Conservation (phyloP, 2,888 invertebrate genomes). For the Andricus curvator region DNA sequence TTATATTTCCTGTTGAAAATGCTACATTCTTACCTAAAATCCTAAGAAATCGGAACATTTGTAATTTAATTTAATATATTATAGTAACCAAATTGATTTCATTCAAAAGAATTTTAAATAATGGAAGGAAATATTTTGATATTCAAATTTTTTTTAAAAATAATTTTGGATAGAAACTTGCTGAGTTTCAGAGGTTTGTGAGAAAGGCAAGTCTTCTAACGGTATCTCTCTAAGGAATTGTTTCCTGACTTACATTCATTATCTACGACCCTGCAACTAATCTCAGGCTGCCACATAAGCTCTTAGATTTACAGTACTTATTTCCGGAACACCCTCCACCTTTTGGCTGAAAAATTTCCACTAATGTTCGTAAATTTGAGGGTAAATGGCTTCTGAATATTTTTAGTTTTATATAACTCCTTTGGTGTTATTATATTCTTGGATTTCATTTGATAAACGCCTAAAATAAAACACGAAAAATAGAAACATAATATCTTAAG, state of each 20-base stretch:
- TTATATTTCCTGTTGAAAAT: too few relatives aligned
- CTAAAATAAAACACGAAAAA: too few relatives aligned
- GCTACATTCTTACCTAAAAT: too few relatives aligned
- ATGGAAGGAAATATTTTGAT: too few relatives aligned
- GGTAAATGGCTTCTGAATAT: background rate
- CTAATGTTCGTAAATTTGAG: background rate
- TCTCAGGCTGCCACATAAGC: constrained; percentile 4
- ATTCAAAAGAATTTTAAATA: too few relatives aligned
- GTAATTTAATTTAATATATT: too few relatives aligned
- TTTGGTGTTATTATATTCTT: too few relatives aligned
- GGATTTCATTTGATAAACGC: too few relatives aligned
- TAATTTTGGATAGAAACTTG: background rate
- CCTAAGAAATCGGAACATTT: too few relatives aligned
- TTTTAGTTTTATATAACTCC: background rate
- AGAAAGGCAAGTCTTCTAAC: background rate
- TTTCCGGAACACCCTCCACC: background rate
- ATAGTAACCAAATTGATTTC: too few relatives aligned
- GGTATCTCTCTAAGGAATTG: background rate
- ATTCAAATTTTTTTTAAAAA: too few relatives aligned
- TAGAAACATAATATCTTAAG: too few relatives aligned
- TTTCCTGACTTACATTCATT: constrained; percentile 14
- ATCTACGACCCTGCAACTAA: background rate
- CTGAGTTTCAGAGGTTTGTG: background rate
- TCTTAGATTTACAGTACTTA: constrained; percentile 5
- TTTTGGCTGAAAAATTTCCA: background rate